Evolutionary conservation across 2,113 vertebrate genomes (phyloP).

Genomic region (Canis aureus): DNA sequence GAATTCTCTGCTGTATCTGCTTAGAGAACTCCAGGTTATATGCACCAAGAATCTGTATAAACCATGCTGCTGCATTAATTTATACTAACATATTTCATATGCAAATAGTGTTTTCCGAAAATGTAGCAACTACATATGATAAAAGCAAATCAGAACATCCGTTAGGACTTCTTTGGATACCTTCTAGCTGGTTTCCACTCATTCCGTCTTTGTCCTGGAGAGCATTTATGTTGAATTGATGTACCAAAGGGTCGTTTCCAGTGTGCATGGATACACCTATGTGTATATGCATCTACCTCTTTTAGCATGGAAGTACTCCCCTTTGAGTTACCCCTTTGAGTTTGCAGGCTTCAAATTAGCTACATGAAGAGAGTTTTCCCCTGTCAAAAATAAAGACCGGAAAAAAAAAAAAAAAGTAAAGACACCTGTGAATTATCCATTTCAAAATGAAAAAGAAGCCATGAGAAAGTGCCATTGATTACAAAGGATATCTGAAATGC

Average conservation of each 20-base stretch:
- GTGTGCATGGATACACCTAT: accelerated
- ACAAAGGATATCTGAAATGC: neutral
- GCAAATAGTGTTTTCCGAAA: neutral
- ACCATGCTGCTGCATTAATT: neutral
- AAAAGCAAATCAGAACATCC: neutral
- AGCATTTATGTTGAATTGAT: neutral
- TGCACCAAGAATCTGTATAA: neutral
- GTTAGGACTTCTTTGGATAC: neutral
- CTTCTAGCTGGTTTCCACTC: neutral
- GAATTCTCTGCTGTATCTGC: neutral
- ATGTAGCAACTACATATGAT: neutral
- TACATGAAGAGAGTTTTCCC: neutral
- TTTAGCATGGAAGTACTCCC: neutral
- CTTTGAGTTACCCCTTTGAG: neutral
- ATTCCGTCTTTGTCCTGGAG: neutral
- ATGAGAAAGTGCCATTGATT: neutral
- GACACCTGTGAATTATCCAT: neutral
- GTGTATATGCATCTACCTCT: neutral
- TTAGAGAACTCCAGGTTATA: neutral
- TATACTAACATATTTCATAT: neutral
- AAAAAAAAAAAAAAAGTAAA: neutral
- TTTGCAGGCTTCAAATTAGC: neutral
- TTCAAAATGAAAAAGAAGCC: neutral
- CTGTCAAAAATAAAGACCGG: neutral
- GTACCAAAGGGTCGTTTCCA: neutral